Evolutionary conservation across 2,113 vertebrate species (phyloP), one percentile per base, ranked within the genome.

Genomic region (Triplophysa rosa): DNA sequence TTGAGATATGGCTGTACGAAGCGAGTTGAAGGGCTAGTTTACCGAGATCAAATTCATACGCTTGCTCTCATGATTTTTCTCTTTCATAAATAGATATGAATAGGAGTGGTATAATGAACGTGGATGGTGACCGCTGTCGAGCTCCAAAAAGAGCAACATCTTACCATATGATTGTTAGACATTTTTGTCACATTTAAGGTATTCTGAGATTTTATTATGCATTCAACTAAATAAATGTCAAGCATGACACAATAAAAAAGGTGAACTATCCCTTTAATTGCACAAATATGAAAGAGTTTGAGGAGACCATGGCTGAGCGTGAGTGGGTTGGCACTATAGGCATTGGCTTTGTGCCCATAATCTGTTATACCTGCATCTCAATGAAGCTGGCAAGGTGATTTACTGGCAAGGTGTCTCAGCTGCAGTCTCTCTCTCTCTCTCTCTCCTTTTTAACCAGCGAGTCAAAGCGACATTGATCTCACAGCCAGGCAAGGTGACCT

Each of bases 381-480:
- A 90, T 91, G 89, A 90, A 89, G 89, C 65, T 17, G 79, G 79
- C 79, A 83, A 87, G 88, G 84, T 86, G 88, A 91, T 90, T 90
- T 89, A 89, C 79, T 81, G 83, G 64, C 75, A 81, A 56, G 61
- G 69, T 73, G 86, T 89, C 87, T 86, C 83, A 82, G 52, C 84
- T 81, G 88, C 87, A 84, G 61, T 80, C 85, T 80, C 64, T 68
- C 82, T 87, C 85, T 79, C 72, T 78, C 85, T 80, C 73, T 63
- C 65, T 75, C 52, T 67, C 74, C 26, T 49, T 59, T 62, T 77
- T 87, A 73, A 80, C 45, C 67, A 71, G 86, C 85, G 88, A 88
- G 88, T 91, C 90, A 88, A 91, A 90, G 86, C 90, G 87, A 90
- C 92, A 93, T 93, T 92, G 91, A 93, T 93, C 92, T 90, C 84